Percentiles rank a stretch among this genome's conserved stretches.
Conservation (phyloP, 2,797 vertebrate species). For the Tenualosa thibaudeaui region DNA sequence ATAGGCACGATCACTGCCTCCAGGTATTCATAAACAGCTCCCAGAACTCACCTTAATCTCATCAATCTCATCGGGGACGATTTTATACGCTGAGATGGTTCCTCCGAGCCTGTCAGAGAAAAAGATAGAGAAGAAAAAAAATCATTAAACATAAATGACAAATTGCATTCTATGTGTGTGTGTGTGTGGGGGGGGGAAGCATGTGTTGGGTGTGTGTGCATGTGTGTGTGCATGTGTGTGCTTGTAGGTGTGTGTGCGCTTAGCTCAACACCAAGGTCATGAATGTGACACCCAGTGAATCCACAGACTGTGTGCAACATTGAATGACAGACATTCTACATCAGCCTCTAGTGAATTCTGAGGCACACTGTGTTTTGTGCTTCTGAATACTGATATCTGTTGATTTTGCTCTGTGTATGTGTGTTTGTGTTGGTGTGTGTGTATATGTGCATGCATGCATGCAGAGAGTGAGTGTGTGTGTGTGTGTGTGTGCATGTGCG, state of each 20-base stretch:
- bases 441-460: background rate
- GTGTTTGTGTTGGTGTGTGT: background rate
- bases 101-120: slow-evolving; percentile 89
- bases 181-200: too few relatives aligned
- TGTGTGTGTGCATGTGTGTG: too few relatives aligned
- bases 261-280: background rate
- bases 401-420: background rate
- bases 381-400: background rate
- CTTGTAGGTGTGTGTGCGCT: too few relatives aligned
- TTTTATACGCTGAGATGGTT: slow-evolving; percentile 96
- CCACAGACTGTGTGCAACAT: background rate
- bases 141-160: slow-evolving; percentile 6
- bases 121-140: slow-evolving; percentile 45
- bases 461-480: background rate
- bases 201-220: too few relatives aligned
- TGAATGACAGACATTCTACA: background rate
- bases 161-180: background rate
- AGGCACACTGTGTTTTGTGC: background rate
- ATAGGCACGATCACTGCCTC: background rate
- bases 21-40: background rate
- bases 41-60: slow-evolving; percentile 90
- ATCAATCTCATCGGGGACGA: slow-evolving; percentile 97
- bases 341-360: background rate
- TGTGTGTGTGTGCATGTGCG: background rate
- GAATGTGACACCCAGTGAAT: background rate